phyloP scores from a whole-genome alignment of 2,888 invertebrate species.

The Sesia apiformis region DNA sequence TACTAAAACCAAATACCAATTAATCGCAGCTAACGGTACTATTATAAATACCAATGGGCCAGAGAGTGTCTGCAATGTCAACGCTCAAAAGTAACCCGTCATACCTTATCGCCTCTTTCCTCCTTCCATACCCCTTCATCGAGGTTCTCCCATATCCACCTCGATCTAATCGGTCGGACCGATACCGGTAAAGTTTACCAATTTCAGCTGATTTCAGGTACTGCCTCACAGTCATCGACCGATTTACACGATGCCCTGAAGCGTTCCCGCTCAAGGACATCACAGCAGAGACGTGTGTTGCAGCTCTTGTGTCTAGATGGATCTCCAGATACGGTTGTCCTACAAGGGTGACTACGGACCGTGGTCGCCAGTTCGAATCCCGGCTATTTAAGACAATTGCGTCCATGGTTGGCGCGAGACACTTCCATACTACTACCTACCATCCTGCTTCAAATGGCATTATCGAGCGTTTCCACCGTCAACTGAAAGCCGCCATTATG shows the following conservation, averaged over 20 bases:
- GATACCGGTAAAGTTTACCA: no score
- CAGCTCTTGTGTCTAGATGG: not conserved
- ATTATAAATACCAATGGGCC: no score
- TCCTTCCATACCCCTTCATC: not conserved
- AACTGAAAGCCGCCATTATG: no score
- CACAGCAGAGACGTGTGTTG: not conserved
- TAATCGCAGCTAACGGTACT: no score
- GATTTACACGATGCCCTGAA: no score
- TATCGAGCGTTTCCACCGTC: no score
- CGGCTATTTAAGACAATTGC: not conserved
- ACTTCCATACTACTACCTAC: not conserved
- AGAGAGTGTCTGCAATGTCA: not conserved
- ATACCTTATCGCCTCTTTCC: not conserved
- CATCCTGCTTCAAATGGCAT: not conserved
- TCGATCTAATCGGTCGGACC: not conserved
- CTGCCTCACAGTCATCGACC: not conserved
- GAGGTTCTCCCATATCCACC: not conserved
- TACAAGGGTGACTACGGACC: not conserved
- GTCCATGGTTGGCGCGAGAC: not conserved
- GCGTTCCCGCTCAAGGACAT: not conserved
- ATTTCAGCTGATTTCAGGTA: not conserved
- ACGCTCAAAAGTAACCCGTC: not conserved
- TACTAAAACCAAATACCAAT: constrained; percentile 12
- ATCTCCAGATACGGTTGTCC: not conserved
- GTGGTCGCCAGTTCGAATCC: not conserved